phyloP scores from a whole-genome alignment of 2,888 invertebrate genomes.

The Cheilosia impressa region DNA sequence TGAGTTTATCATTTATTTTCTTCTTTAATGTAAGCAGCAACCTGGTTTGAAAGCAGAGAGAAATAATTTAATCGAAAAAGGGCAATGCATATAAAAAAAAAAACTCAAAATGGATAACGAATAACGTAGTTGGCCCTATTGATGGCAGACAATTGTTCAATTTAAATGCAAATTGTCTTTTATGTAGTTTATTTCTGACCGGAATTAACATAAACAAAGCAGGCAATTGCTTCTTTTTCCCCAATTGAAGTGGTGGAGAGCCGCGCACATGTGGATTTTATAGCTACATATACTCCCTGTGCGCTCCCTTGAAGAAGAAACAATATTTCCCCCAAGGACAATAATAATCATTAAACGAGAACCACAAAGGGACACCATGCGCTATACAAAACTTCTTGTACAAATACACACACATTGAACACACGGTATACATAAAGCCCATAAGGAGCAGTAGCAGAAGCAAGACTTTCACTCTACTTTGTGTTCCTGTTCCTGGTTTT shows the following conservation, averaged over 20 bases:
- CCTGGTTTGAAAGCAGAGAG: not conserved
- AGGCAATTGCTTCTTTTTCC: constrained; percentile 54
- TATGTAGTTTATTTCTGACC: constrained; percentile 64
- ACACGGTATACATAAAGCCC: constrained; percentile 10
- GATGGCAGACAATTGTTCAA: constrained; percentile 72
- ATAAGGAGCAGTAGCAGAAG: constrained; percentile 17
- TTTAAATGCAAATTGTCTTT: constrained; percentile 73
- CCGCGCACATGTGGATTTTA: constrained; percentile 62
- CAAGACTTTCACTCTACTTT: constrained; percentile 47
- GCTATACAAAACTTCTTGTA: constrained; percentile 49
- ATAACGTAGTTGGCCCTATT: constrained; percentile 54
- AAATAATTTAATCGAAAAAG: constrained; percentile 8
- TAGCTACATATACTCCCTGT: constrained; percentile 22
- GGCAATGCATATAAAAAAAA: constrained; percentile 32
- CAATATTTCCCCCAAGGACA: constrained; percentile 57
- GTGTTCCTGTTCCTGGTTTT: constrained; percentile 49
- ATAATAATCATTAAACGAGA: constrained; percentile 58
- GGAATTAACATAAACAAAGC: constrained; percentile 71
- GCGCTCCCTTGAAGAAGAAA: constrained; percentile 26
- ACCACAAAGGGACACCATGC: constrained; percentile 65
- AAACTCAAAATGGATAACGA: constrained; percentile 26
- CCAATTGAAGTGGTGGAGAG: constrained; percentile 52
- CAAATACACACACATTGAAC: constrained; percentile 12
- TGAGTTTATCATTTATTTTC: no score
- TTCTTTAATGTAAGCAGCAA: no score